These are phyloP conservation scores for Brachyopa scutellaris DNA, from an alignment of 2,888 invertebrate species.

Conservation along the genomic window DNA sequence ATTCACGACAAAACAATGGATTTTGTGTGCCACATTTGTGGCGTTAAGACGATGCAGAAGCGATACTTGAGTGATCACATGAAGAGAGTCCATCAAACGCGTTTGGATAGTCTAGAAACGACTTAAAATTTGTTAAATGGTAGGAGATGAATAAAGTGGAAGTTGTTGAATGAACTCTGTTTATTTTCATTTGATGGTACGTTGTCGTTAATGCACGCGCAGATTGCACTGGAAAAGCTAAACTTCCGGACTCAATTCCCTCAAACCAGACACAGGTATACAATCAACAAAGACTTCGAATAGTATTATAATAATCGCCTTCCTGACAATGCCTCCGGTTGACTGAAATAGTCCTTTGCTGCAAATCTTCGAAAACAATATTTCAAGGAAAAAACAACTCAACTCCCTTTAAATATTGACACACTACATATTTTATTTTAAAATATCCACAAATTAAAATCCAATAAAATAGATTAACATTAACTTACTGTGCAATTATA, in stretches of 20 bases:
- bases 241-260: too few species aligned
- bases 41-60: conserved; percentile 61
- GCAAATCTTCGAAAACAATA: too few species aligned
- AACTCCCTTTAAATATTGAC: conserved; percentile 11
- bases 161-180: too few species aligned
- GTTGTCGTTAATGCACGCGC: too few species aligned
- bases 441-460: conserved; percentile 25
- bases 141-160: neutral
- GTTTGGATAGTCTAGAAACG: conserved; percentile 23
- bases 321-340: too few species aligned
- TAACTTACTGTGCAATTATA: conserved; percentile 36
- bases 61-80: conserved; percentile 69
- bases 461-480: conserved; percentile 28
- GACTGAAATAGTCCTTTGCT: too few species aligned
- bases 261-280: too few species aligned
- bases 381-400: neutral
- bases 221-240: too few species aligned
- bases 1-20: conserved; percentile 67
- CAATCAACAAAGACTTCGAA: too few species aligned
- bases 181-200: too few species aligned
- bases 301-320: too few species aligned
- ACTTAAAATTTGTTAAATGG: conserved; percentile 6
- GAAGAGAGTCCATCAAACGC: conserved; percentile 59
- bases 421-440: conserved; percentile 35
- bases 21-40: conserved; percentile 69